Percentiles rank a stretch among this genome's conserved stretches.
Evolutionary conservation across 2,113 vertebrate species (phyloP).

Genomic region (Sapajus apella): DNA sequence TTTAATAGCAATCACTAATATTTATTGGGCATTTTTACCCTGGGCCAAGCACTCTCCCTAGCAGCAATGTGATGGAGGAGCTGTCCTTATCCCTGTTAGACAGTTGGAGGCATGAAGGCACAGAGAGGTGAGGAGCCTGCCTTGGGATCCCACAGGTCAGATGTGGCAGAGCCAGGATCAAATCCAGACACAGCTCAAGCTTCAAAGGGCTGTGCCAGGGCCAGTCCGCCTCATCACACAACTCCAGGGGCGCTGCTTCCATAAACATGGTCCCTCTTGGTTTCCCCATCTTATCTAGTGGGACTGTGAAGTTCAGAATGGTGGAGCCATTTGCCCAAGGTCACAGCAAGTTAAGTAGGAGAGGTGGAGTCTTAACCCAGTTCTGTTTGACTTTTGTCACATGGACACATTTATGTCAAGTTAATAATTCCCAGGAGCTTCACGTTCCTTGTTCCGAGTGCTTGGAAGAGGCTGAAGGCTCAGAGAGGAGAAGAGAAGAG

Average conservation of each 20-base stretch:
- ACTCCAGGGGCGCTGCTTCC: not conserved
- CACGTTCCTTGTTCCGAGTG: rapidly evolving
- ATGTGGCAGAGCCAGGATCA: not conserved
- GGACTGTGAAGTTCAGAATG: not conserved
- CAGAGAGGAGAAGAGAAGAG: not conserved
- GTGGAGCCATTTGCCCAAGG: not conserved
- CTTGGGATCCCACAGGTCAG: not conserved
- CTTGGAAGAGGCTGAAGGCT: too few relatives aligned
- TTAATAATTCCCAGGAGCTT: not conserved
- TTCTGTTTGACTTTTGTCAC: not conserved
- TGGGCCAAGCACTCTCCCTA: not conserved
- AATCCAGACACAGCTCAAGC: not conserved
- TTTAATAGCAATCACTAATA: not conserved
- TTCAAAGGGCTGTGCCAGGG: rapidly evolving
- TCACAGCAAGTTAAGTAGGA: not conserved
- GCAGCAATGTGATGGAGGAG: not conserved
- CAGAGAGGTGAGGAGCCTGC: not conserved
- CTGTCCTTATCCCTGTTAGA: too few relatives aligned
- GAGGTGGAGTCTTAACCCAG: not conserved
- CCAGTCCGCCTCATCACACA: not conserved
- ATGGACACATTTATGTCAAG: not conserved
- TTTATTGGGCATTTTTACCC: not conserved
- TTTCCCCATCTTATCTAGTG: not conserved
- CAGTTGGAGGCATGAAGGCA: not conserved
- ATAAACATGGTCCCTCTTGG: not conserved